These are phyloP conservation scores for Fabriciana adippe DNA, from an alignment of 2,888 invertebrate genomes.

Conservation along the genomic window DNA sequence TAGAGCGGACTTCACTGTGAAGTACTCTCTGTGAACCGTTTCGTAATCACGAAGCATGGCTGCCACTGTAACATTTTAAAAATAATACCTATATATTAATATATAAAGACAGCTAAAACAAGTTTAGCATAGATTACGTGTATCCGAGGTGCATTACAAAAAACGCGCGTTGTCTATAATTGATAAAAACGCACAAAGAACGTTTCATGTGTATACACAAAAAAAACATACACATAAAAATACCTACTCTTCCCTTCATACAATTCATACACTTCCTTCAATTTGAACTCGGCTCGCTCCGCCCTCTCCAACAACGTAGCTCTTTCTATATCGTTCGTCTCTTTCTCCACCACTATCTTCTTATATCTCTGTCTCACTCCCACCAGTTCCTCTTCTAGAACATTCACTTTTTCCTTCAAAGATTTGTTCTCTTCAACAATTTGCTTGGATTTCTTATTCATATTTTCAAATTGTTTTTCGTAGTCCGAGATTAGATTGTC, in stretches of 20 bases:
- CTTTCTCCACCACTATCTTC: constrained; percentile 68
- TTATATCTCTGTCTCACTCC: constrained; percentile 70
- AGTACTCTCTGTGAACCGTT: constrained; percentile 84
- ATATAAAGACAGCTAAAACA: too few relatives aligned
- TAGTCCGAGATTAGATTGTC: constrained; percentile 87
- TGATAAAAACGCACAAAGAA: too few relatives aligned
- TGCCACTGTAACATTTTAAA: constrained; percentile 66
- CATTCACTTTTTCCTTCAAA: constrained; percentile 69
- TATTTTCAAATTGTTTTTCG: constrained; percentile 86
- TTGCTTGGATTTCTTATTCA: constrained; percentile 87
- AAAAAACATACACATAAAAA: constrained; percentile 1
- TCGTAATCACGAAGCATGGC: constrained; percentile 85
- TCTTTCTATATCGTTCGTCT: constrained; percentile 72
- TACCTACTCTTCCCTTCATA: constrained; percentile 87
- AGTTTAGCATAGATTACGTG: too few relatives aligned
- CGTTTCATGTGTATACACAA: too few relatives aligned
- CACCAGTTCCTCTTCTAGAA: constrained; percentile 60
- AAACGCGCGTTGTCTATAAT: too few relatives aligned
- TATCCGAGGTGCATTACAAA: too few relatives aligned
- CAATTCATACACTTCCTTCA: constrained; percentile 87
- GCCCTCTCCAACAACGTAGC: constrained; percentile 84
- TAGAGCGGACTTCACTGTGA: constrained; percentile 80
- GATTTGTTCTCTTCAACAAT: constrained; percentile 87
- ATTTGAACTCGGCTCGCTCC: constrained; percentile 86
- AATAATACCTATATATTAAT: background rate